Percentiles rank a stretch among this genome's conserved stretches.
phyloP scores from a whole-genome alignment of 2,888 invertebrate species.

The Hemicrepidius hirtus region DNA sequence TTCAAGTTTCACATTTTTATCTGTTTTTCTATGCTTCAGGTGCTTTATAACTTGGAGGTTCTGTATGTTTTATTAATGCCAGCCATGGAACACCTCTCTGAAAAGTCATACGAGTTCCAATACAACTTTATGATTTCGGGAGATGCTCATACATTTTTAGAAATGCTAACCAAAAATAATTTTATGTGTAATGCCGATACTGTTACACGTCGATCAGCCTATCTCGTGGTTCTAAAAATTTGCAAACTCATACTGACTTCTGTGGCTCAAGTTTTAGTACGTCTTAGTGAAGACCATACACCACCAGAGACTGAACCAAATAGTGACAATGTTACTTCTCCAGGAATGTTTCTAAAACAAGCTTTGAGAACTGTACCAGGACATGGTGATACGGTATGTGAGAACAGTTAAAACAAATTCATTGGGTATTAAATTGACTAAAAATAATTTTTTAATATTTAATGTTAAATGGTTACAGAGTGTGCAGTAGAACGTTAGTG shows the following conservation, averaged over 20 bases:
- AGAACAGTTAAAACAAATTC: no score
- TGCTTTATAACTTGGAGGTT: constrained; percentile 80
- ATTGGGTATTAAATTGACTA: background rate
- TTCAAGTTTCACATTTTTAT: no score
- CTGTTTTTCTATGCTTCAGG: constrained; percentile 71
- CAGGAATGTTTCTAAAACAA: constrained; percentile 81
- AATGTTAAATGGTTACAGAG: no score
- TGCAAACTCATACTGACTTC: constrained; percentile 92
- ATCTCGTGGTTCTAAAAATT: constrained; percentile 89
- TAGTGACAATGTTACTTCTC: constrained; percentile 68
- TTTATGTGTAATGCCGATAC: constrained; percentile 87
- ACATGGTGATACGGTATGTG: constrained; percentile 87
- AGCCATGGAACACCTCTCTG: constrained; percentile 85
- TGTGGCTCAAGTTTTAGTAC: constrained; percentile 86
- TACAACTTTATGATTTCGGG: constrained; percentile 81
- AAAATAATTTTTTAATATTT: constrained; percentile 16
- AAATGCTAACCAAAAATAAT: constrained; percentile 89
- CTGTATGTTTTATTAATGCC: constrained; percentile 95
- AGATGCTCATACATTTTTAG: constrained; percentile 81
- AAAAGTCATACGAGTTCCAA: constrained; percentile 82
- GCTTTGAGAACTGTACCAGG: constrained; percentile 90
- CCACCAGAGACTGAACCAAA: constrained; percentile 67
- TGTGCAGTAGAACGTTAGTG: no score
- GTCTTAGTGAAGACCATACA: constrained; percentile 70
- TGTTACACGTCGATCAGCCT: constrained; percentile 82